Base-by-base conservation (phyloP, 2,113 vertebrate species). In the Oryctolagus cuniculus region DNA sequence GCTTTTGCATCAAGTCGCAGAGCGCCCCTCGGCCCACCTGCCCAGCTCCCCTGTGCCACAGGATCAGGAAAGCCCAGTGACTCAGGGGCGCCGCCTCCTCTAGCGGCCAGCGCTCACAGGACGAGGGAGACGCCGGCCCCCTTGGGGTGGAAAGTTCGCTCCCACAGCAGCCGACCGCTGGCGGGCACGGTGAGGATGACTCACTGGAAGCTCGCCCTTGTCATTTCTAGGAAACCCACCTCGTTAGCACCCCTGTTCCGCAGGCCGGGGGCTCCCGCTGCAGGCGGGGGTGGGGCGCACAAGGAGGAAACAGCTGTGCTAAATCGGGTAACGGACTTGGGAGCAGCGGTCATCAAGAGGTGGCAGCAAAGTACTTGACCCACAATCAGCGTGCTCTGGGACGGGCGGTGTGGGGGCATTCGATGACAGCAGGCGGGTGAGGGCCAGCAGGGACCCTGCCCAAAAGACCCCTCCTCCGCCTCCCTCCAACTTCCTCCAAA, bases 171-270 rank as follows among this genome's bases (percentile, higher is more conserved):
- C 49, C 34, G 10, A 55, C 91, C 75, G 77, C 25, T 53, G 16
- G 1, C 36, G 55, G 63, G 75, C 22, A 51, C 77, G 25, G 1
- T 0, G 4, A 5, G 58, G 72, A 38, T 95, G 95, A 96, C 95
- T 95, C 95, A 95, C 34, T 16, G 55, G 87, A 36, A 84, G 21
- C 4, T 0, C 24, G 2, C 38, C 55, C 87, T 29, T 2, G 81
- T 82, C 96, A 66, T 69, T 96, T 89, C 96, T 79, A 92, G 90
- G 95, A 96, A 94, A 85, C 75, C 80, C 83, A 58, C 85, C 55
- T 66, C 36, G 84, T 31, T 4, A 66, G 88, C 61, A 10, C 66
- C 5, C 87, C 94, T 79, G 69, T 2, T n/a, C 63, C 38, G 11
- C 78, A 7, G 81, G 82, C 69, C 44, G 38, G 19, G 19, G 19